Evolutionary conservation across 2,797 vertebrate genomes (phyloP).

Genomic region (Acanthurus tractus): DNA sequence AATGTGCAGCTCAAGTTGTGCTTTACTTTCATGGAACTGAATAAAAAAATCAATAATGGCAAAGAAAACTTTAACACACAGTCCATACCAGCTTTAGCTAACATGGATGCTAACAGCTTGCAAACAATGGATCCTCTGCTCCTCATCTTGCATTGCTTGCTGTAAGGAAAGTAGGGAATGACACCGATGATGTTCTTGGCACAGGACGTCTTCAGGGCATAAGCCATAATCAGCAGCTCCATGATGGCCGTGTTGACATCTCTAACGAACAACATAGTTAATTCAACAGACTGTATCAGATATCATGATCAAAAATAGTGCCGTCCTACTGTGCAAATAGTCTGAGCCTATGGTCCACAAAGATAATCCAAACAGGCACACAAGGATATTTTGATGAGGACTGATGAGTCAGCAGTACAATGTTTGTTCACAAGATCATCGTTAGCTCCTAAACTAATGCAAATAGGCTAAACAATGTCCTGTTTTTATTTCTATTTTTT

Average conservation of each 20-base stretch:
- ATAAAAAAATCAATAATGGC: background rate
- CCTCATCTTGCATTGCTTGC: conserved; percentile 99
- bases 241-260: conserved; percentile 98
- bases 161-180: conserved; percentile 99
- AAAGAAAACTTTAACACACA: background rate
- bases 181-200: conserved; percentile 98
- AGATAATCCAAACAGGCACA: background rate
- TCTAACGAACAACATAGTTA: conserved; percentile 73
- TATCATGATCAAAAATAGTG: background rate
- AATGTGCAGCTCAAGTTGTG: background rate
- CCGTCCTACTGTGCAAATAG: background rate
- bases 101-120: conserved; percentile 97
- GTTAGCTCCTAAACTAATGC: background rate
- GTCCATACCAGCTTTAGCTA: conserved; percentile 92
- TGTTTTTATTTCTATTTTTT: background rate
- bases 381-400: background rate
- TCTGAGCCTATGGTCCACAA: background rate
- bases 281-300: background rate
- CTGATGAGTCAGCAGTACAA: background rate
- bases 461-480: background rate
- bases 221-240: conserved; percentile 97
- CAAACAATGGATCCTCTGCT: conserved; percentile 98
- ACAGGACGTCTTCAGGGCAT: conserved; percentile 95
- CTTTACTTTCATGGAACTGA: too few species aligned
- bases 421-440: background rate